Percentiles rank a stretch among this genome's conserved stretches.
phyloP scores from a whole-genome alignment of 2,113 vertebrate species.

The Tonatia bakeri region DNA sequence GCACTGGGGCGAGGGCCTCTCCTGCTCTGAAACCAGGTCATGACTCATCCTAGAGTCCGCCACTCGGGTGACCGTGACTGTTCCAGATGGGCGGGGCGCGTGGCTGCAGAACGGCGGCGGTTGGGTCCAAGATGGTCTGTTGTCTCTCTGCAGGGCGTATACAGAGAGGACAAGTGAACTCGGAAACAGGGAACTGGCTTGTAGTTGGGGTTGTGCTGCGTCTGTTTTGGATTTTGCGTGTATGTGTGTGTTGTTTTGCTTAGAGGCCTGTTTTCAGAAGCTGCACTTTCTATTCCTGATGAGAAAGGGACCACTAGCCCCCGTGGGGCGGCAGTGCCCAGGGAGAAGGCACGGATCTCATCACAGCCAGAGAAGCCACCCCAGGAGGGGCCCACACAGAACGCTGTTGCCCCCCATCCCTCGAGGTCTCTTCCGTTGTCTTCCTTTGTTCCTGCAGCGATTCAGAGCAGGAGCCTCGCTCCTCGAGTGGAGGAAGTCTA shows the following conservation, averaged over 20 bases:
- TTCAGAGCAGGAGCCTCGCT: background rate
- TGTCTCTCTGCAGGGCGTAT: background rate
- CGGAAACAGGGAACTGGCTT: background rate
- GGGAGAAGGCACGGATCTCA: background rate
- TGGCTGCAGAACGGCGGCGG: constrained; percentile 45
- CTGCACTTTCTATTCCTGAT: background rate
- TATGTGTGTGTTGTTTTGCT: background rate
- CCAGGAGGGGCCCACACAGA: background rate
- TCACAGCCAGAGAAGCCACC: background rate
- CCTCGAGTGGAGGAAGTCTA: background rate
- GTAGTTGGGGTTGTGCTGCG: background rate
- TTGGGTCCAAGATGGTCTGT: background rate
- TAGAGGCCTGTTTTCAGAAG: background rate
- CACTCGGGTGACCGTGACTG: constrained; percentile 56
- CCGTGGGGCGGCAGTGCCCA: background rate
- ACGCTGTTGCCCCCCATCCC: background rate
- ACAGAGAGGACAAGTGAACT: background rate
- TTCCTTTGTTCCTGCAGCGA: background rate
- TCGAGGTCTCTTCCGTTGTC: background rate
- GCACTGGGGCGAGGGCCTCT: constrained; percentile 41
- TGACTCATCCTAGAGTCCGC: constrained; percentile 73
- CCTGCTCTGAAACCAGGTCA: constrained; percentile 73
- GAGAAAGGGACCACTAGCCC: background rate
- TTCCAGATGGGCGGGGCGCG: constrained; percentile 56
- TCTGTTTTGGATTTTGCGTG: background rate